Conservation (phyloP, 2,797 vertebrate species). For the Argentina silus region DNA sequence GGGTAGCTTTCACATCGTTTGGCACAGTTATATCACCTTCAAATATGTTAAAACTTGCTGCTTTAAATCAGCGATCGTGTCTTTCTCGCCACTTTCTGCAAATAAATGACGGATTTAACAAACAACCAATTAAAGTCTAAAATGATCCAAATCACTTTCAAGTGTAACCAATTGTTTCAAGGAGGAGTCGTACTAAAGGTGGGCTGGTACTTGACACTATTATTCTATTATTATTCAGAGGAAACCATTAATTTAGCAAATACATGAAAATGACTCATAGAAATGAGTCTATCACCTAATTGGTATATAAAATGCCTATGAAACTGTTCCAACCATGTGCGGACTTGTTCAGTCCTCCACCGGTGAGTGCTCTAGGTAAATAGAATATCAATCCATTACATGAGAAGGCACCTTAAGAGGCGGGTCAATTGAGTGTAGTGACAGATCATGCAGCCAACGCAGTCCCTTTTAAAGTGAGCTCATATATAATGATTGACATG, state of each 20-base stretch:
- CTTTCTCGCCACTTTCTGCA: constrained; percentile 59
- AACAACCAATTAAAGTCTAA: constrained; percentile 80
- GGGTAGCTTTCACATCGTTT: constrained; percentile 56
- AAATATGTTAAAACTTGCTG: constrained; percentile 39
- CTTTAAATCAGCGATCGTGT: constrained; percentile 53
- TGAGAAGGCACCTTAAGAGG: constrained; percentile 81
- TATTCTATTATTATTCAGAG: no score
- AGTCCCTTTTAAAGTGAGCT: constrained; percentile 65
- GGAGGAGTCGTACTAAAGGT: constrained; percentile 79
- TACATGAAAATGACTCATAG: constrained; percentile 10
- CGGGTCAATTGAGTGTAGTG: constrained; percentile 80
- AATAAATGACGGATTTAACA: constrained; percentile 76
- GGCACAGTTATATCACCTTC: constrained; percentile 40
- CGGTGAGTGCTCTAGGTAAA: constrained; percentile 48
- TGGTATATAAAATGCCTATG: background rate
- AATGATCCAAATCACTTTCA: constrained; percentile 80
- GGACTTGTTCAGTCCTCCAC: constrained; percentile 30
- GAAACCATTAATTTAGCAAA: constrained; percentile 53
- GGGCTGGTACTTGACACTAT: constrained; percentile 55
- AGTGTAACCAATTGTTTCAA: constrained; percentile 81
- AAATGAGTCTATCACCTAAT: constrained; percentile 3
- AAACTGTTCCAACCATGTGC: constrained; percentile 24
- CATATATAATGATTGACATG: constrained; percentile 79
- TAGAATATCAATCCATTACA: constrained; percentile 54
- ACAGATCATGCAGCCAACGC: constrained; percentile 79